Conservation (phyloP, 2,797 vertebrate species). For the Pogoniulus pusillus region DNA sequence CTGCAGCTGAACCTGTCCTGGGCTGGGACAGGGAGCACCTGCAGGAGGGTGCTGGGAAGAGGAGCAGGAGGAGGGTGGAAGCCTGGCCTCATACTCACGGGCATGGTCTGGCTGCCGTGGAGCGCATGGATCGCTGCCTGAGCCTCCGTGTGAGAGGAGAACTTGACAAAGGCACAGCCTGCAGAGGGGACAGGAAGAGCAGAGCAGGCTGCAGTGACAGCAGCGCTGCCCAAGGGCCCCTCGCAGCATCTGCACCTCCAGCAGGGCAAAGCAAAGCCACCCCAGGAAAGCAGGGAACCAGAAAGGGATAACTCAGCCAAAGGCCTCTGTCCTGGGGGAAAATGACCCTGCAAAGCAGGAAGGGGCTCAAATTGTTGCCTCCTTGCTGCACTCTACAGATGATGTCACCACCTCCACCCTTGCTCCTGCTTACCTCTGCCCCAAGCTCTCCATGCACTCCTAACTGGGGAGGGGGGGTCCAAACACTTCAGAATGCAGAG, state of each 20-base stretch:
- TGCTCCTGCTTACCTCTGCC: not conserved
- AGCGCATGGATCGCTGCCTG: conserved; percentile 97
- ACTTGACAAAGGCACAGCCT: conserved; percentile 96
- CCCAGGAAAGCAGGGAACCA: not conserved
- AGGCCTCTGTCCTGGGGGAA: not conserved
- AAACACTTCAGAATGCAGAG: not conserved
- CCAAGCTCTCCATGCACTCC: not conserved
- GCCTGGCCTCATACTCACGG: conserved; percentile 84
- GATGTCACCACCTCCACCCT: not conserved
- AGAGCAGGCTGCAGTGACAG: conserved; percentile 55
- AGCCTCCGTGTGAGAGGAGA: conserved; percentile 95
- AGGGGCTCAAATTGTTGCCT: not conserved
- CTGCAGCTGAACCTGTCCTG: not conserved
- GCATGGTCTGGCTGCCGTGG: conserved; percentile 99
- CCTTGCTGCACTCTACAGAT: rapidly evolving
- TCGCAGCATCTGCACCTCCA: not conserved
- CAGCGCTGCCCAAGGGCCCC: not conserved
- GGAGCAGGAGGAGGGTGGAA: not conserved
- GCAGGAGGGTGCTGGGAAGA: not conserved
- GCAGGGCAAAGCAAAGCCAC: not conserved
- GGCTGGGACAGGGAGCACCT: not conserved
- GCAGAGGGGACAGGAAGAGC: conserved; percentile 58
- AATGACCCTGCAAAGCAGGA: not conserved
- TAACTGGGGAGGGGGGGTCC: not conserved
- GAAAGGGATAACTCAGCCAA: not conserved